A percentile compares a stretch with the other conserved stretches of the same genome.
Evolutionary conservation across 2,888 invertebrate genomes (phyloP).

Genomic region (Dorcus hopei): DNA sequence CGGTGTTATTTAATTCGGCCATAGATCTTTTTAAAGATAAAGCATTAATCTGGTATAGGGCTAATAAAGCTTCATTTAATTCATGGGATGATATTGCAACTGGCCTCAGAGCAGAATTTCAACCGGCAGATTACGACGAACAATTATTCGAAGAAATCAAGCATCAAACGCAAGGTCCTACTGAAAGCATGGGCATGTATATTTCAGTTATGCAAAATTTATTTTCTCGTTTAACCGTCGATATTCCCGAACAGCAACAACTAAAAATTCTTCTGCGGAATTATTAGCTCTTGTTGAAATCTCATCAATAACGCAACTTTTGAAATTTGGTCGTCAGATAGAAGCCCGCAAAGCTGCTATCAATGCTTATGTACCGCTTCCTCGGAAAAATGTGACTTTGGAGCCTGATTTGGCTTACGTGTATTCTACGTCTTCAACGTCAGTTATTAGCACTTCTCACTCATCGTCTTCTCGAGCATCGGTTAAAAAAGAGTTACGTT

Average conservation of each 20-base stretch:
- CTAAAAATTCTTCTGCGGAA: constrained; percentile 8
- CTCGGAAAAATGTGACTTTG: not conserved
- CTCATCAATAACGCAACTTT: not conserved
- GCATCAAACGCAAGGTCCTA: constrained; percentile 13
- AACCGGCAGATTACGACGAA: constrained; percentile 5
- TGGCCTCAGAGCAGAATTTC: not conserved
- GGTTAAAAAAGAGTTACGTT: too few species aligned
- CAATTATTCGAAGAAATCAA: constrained; percentile 14
- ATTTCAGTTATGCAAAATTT: constrained; percentile 15
- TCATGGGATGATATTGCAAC: not conserved
- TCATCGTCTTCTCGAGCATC: too few species aligned
- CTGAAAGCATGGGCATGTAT: constrained; percentile 18
- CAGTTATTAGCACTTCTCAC: too few species aligned
- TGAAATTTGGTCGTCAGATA: not conserved
- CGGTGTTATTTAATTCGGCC: constrained; percentile 9
- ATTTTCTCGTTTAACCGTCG: constrained; percentile 8
- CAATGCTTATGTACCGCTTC: not conserved
- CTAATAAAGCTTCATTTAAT: not conserved
- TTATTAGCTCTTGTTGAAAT: not conserved
- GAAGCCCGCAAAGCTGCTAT: not conserved
- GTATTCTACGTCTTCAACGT: too few species aligned
- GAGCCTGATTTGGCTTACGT: too few species aligned
- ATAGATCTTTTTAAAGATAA: constrained; percentile 9
- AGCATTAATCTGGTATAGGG: constrained; percentile 12
- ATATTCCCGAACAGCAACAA: not conserved